Evolutionary conservation across 1,140 invertebrate species (phyloP).

Genomic region (Lepeophtheirus salmonis): DNA sequence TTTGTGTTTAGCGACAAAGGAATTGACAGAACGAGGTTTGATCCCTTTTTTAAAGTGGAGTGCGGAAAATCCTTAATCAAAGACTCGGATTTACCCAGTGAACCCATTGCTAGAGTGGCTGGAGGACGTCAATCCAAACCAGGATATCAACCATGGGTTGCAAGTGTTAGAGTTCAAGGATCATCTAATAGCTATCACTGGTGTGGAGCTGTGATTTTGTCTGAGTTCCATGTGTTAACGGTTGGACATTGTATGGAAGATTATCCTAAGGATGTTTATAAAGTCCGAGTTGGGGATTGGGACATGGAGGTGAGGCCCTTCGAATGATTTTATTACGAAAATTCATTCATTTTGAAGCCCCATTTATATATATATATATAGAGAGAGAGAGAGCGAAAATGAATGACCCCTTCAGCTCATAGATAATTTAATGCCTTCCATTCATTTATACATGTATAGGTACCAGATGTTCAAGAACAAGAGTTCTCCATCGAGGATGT

Average conservation of each 20-base stretch:
- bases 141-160: constrained; percentile 47
- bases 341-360: constrained; percentile 7
- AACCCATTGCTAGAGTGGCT: constrained; percentile 25
- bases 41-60: neutral
- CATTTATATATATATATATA: constrained; percentile 9
- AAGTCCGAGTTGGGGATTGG: constrained; percentile 48
- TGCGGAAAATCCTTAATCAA: neutral
- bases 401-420: neutral
- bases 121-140: constrained; percentile 26
- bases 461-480: constrained; percentile 41
- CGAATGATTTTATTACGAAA: too few species aligned
- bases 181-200: constrained; percentile 38
- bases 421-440: neutral
- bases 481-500: constrained; percentile 46
- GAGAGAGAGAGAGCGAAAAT: neutral
- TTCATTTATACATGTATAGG: constrained; percentile 24
- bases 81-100: neutral
- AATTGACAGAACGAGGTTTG: neutral
- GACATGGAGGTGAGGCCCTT: constrained; percentile 44
- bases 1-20: neutral
- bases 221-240: constrained; percentile 46
- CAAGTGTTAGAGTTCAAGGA: constrained; percentile 37
- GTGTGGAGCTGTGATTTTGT: constrained; percentile 55
- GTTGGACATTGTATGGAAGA: constrained; percentile 55
- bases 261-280: constrained; percentile 42